Evolutionary conservation across 2,113 vertebrate genomes (phyloP).

Genomic region (Megaceryle maxima): DNA sequence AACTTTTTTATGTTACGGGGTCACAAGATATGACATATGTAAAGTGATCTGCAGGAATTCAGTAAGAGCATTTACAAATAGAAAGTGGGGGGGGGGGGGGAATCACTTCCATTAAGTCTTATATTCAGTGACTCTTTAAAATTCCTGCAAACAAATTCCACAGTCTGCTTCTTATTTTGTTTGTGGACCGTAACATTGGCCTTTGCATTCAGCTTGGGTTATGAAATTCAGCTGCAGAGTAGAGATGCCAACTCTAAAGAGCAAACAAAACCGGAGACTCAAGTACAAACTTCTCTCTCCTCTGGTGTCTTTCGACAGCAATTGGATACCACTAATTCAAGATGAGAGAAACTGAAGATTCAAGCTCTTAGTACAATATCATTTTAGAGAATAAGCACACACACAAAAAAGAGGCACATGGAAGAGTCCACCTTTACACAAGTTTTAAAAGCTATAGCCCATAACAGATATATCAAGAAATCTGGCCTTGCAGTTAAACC

Average conservation of each 20-base stretch:
- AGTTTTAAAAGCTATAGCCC: neutral
- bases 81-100: neutral
- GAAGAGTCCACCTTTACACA: neutral
- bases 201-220: neutral
- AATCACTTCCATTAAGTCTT: neutral
- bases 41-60: slow-evolving; percentile 8
- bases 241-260: neutral
- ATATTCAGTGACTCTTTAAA: neutral
- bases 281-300: neutral
- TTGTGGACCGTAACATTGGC: neutral
- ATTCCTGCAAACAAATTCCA: slow-evolving; percentile 3
- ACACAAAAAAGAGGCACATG: neutral
- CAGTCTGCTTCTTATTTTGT: neutral
- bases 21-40: slow-evolving; percentile 6
- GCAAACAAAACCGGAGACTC: neutral
- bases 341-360: neutral
- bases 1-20: slow-evolving; percentile 28
- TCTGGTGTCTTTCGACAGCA: neutral
- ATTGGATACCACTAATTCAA: neutral
- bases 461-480: neutral
- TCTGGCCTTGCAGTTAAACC: neutral
- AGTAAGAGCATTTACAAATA: neutral
- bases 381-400: neutral
- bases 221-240: neutral
- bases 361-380: neutral